Evolutionary conservation across 1,140 invertebrate genomes (phyloP), one percentile per base, ranked within the genome.

Genomic region (Atta cephalotes): DNA sequence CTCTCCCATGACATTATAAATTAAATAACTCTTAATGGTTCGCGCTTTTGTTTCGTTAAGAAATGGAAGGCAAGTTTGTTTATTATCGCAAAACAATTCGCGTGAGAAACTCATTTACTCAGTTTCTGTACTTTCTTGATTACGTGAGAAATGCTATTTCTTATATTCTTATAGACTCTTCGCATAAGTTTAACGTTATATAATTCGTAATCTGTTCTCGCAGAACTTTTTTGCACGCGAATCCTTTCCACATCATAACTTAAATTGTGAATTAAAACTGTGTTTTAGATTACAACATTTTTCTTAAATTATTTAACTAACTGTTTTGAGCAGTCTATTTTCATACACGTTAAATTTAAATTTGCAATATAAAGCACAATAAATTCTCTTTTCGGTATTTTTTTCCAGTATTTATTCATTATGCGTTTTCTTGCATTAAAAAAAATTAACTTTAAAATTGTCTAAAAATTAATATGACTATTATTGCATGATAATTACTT

Each of bases 91-190:
- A 79, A 35, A 79, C 10, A 65, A 49, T 66, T 79, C 10, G 25
- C 25, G 18, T 66, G 76, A 45, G 76, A 79, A 66, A 31, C 3
- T 9, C 16, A 49, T 65, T 66, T 51, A 66, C 5, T 79, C 12
- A 49, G 76, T 66, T 79, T 79, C 76, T 21, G 25, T 5, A 28
- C 39, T 78, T 79, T 66, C 25, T 39, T 60, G 35, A 66, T 79
- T 79, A 18, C 60, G 12, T 45, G 35, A 45, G 31, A 65, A 79
- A 18, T 65, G 6, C 2, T n/a, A 2, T 49, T 78, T 78, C 60
- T 49, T 18, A 31, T n/a, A 31, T 66, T 66, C 6, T 5, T 18
- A 6, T 35, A 49, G 21, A 65, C 16, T 49, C 39, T 79, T 79
- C 7, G 7, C 28, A 16, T 6, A 12, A n/a, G 1, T 63, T n/a